Evolutionary conservation across 1,140 invertebrate genomes (phyloP).

Genomic region (Macrostomum lignano): DNA sequence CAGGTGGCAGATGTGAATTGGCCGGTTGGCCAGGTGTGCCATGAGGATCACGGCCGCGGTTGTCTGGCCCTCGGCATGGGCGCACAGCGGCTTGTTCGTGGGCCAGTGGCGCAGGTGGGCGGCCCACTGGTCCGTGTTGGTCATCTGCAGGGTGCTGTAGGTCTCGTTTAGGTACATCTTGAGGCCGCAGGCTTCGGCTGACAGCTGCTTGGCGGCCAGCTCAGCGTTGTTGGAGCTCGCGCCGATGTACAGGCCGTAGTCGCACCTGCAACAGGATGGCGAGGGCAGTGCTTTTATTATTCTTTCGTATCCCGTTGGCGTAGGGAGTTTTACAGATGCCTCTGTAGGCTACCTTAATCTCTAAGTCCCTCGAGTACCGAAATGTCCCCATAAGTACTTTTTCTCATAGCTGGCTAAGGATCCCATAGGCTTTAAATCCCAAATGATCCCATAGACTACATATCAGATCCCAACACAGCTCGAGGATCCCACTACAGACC

Average conservation of each 20-base stretch:
- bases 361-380: no score
- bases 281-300: no score
- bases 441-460: no score
- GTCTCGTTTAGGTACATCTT: conserved; percentile 99
- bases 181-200: conserved; percentile 45
- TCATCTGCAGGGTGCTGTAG: conserved; percentile 55
- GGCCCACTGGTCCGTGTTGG: conserved; percentile 57
- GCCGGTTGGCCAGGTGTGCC: conserved; percentile 50
- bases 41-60: conserved; percentile 63
- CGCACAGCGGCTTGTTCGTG: conserved; percentile 56
- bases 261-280: no score
- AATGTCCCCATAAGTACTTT: no score
- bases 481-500: no score
- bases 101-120: conserved; percentile 80
- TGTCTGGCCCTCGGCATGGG: conserved; percentile 75
- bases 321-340: no score
- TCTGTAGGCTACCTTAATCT: no score
- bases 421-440: no score
- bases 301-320: no score
- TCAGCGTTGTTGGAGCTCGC: conserved; percentile 56
- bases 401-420: no score
- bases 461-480: no score
- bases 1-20: conserved; percentile 83
- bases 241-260: conserved; percentile 74
- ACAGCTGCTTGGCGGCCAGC: conserved; percentile 40